Evolutionary conservation across 2,113 vertebrate species (phyloP), one percentile per base, ranked within the genome.

Genomic region (Menidia beryllina): DNA sequence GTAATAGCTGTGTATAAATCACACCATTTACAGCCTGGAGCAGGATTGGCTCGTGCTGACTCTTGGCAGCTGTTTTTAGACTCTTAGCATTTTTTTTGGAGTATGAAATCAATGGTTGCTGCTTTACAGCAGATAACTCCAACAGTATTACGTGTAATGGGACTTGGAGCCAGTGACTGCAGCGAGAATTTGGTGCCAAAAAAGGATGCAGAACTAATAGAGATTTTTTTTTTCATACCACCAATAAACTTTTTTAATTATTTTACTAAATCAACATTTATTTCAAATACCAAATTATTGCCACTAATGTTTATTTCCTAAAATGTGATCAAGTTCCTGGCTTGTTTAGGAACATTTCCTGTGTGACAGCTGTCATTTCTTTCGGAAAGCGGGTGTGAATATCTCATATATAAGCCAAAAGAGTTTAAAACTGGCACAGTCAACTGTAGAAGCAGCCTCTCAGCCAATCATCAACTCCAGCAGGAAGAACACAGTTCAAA

Each of bases 401-500:
- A 25, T 75, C 34, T 63, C 27, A 36, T 2, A 63, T 61, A 64
- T 17, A 21, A 76, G 65, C 56, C 49, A 58, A 39, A 23, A 26
- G 39, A 55, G 62, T 71, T 78, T 64, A 10, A 77, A 75, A 62
- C 45, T 64, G 61, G 58, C 51, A 54, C 38, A 23, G 56, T 48
- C 13, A 36, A 48, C 41, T 48, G 17, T 38, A 66, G 50, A 77
- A 39, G 19, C n/a, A 57, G 41, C 23, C 67, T 70, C 69, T 56
- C 17, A 54, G 69, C 69, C 80, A 80, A 45, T 86, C 83, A 56
- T 61, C 11, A 15, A 36, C 70, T 83, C 45, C 63, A 72, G 69
- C 78, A 54, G 65, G 54, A n/a, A 20, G 30, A 58, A 77, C 69
- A 53, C 36, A 67, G 77, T 87, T 86, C 82, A 85, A 86, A 90